Conservation (phyloP, 37 sponge, comb jelly and placozoan genomes). For the Halichondria panicea region DNA sequence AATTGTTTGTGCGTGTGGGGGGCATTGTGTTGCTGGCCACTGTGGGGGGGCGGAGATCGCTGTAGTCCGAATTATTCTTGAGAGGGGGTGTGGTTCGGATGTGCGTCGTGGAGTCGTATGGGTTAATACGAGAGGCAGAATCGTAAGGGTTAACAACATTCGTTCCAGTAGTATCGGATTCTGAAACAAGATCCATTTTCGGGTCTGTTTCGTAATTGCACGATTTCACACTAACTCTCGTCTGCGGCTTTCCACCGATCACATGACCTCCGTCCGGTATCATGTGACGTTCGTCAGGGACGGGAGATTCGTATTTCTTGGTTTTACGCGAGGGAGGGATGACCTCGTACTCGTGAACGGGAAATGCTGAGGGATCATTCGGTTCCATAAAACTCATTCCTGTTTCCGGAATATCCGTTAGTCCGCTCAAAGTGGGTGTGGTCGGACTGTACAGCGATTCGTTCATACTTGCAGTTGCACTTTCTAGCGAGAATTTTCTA, state of each 20-base stretch:
- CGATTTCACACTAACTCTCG: slow-evolving; percentile 9
- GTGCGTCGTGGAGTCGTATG: too few species aligned
- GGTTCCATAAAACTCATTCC: slow-evolving; percentile 29
- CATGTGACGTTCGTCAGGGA: too few species aligned
- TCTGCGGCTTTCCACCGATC: background rate
- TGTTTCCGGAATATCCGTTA: slow-evolving; percentile 34
- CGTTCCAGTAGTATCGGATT: too few species aligned
- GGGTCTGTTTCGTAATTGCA: slow-evolving; percentile 3
- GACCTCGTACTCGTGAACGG: slow-evolving; percentile 26
- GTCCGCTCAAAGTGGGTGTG: background rate
- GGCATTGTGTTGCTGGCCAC: too few species aligned
- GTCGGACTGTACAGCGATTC: slow-evolving; percentile 6
- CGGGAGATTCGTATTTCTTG: slow-evolving; percentile 14
- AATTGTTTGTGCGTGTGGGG: too few species aligned
- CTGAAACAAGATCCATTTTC: background rate
- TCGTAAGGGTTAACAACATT: too few species aligned
- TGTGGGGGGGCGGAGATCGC: too few species aligned
- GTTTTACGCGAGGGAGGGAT: slow-evolving; percentile 3
- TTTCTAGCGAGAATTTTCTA: background rate
- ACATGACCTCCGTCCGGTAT: too few species aligned
- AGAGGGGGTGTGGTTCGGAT: too few species aligned
- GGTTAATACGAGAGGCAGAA: too few species aligned
- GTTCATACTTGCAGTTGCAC: background rate
- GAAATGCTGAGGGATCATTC: slow-evolving; percentile 17
- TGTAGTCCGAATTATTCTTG: too few species aligned